phyloP scores from a whole-genome alignment of 2,888 invertebrate genomes.

The Polylopha cassiicola region DNA sequence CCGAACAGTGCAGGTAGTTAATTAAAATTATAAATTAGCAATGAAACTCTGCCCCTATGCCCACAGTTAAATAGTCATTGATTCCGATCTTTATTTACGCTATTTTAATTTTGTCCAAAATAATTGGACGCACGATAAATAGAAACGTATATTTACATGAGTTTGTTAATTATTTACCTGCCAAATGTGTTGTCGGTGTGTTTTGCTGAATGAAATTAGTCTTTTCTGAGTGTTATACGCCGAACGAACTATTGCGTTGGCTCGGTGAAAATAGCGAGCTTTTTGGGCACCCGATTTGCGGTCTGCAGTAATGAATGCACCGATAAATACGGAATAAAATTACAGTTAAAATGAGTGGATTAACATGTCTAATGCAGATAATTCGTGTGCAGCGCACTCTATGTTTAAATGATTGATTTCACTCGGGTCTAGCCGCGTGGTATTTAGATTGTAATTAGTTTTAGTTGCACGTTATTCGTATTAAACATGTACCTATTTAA shows the following conservation, averaged over 20 bases:
- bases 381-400: constrained; percentile 65
- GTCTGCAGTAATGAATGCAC: constrained; percentile 74
- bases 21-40: no score
- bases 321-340: constrained; percentile 78
- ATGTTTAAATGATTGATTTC: constrained; percentile 68
- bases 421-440: constrained; percentile 9
- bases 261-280: constrained; percentile 69
- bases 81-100: no score
- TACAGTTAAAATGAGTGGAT: constrained; percentile 78
- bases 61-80: no score
- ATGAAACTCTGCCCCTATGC: no score
- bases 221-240: constrained; percentile 16
- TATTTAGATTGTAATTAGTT: constrained; percentile 8
- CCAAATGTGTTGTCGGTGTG: constrained; percentile 21
- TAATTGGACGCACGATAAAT: constrained; percentile 21
- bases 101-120: constrained; percentile 19
- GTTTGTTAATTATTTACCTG: constrained; percentile 23
- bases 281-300: constrained; percentile 75
- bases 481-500: no score
- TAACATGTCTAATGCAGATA: constrained; percentile 78
- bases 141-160: constrained; percentile 22
- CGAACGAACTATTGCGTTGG: constrained; percentile 29
- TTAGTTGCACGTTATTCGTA: no score
- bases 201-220: constrained; percentile 22
- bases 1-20: no score